Evolutionary conservation across 2,797 vertebrate species (phyloP), one percentile per base, ranked within the genome.

Genomic region (Anomalospiza imberbis): DNA sequence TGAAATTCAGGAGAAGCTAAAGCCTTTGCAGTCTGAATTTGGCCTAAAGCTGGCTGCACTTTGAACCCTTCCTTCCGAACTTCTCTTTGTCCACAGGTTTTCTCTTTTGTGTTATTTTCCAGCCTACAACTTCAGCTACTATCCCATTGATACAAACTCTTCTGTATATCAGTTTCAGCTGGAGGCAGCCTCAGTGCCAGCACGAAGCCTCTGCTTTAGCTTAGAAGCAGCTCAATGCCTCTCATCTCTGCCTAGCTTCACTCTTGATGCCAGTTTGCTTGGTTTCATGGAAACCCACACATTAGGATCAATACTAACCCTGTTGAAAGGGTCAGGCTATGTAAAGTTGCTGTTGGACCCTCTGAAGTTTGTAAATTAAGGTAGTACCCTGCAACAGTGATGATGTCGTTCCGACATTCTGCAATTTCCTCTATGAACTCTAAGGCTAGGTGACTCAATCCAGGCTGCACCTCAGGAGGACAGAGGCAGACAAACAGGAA

Each of bases 401-500:
- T 19, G 9, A 53, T 22, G 28, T 45, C 24, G 32, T 62, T 66
- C 36, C 57, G 42, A 48, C 7, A 1, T 53, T 55, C 79, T 66
- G 65, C 29, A 66, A 51, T 93, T 94, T 91, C 44, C 19, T 7
- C 54, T 61, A 6, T 57, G 58, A 85, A 29, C 91, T 92, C 50
- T 73, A 71, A 67, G n/a, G 14, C n/a, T 58, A 25, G 15, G 19
- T 91, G 32, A n/a, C 48, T 82, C 60, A 60, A 21, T 47, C 62
- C 50, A 82, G 50, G 12, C 47, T 82, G n/a, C 68, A 73, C 32
- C 26, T 81, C 54, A 58, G 42, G 32, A 93, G 13, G 31, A 38
- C 31, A 55, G 79, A 54, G 29, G 29, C 63, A 88, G n/a, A 72
- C 66, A 89, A 94, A 91, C 91, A 95, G 84, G 62, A 95, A 96